Evolutionary conservation across 2,797 vertebrate species (phyloP).

Genomic region (Oreortyx pictus): DNA sequence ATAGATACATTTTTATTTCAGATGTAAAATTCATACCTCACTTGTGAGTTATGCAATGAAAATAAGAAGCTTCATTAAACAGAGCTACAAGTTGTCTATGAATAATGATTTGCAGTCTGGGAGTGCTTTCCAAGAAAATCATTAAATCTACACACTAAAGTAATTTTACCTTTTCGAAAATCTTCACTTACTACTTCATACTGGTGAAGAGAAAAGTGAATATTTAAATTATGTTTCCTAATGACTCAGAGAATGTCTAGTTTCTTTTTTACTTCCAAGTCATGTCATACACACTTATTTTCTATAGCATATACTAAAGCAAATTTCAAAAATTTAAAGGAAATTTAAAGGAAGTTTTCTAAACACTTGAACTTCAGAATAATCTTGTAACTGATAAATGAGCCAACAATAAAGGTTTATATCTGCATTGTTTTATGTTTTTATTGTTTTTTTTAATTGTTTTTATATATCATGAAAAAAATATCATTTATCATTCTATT

Average conservation of each 20-base stretch:
- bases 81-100: conserved; percentile 65
- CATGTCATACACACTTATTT: neutral
- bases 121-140: conserved; percentile 71
- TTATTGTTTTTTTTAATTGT: no score
- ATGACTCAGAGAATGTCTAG: conserved; percentile 34
- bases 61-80: conserved; percentile 75
- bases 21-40: conserved; percentile 70
- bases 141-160: conserved; percentile 71
- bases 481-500: neutral
- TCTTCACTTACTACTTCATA: conserved; percentile 48
- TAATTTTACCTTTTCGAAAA: conserved; percentile 68
- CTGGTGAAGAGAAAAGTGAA: conserved; percentile 39
- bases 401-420: neutral
- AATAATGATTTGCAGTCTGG: conserved; percentile 69
- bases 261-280: neutral
- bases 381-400: neutral
- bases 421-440: neutral
- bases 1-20: conserved; percentile 62
- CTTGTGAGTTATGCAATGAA: conserved; percentile 72
- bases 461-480: neutral
- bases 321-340: neutral
- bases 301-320: neutral
- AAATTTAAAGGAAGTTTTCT: neutral
- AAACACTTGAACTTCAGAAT: neutral
- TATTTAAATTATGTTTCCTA: conserved; percentile 40